A percentile compares a stretch with the other conserved stretches of the same genome.
Evolutionary conservation across 2,888 invertebrate genomes (phyloP).

Genomic region (Sialis fuliginosa): DNA sequence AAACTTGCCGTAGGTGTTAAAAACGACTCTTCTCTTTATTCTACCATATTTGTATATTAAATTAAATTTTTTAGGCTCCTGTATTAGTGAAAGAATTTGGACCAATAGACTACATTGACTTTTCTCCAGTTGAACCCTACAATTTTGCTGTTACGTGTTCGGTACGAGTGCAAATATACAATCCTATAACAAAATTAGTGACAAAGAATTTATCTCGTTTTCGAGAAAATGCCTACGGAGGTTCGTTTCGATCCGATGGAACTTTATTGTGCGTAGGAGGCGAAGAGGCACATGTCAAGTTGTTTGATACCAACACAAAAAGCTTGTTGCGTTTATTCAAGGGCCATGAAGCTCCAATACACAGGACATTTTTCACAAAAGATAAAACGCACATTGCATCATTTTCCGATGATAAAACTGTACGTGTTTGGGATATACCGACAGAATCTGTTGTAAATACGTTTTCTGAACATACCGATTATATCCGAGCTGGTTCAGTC

Average conservation of each 20-base stretch:
- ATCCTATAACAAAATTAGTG: conserved; percentile 68
- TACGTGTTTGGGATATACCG: conserved; percentile 81
- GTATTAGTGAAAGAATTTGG: conserved; percentile 85
- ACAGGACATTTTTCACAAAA: conserved; percentile 64
- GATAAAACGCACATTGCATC: conserved; percentile 65
- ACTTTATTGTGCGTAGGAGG: conserved; percentile 74
- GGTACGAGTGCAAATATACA: conserved; percentile 71
- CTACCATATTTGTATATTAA: background rate
- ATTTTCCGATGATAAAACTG: conserved; percentile 81
- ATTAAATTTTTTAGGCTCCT: conserved; percentile 41
- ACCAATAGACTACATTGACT: conserved; percentile 78
- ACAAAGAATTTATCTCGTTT: conserved; percentile 69
- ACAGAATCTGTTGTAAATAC: conserved; percentile 53
- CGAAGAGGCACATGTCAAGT: conserved; percentile 68
- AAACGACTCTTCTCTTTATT: conserved; percentile 1
- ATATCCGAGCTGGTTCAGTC: conserved; percentile 67
- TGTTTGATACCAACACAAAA: conserved; percentile 77
- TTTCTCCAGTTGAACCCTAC: conserved; percentile 75
- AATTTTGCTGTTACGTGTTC: conserved; percentile 89
- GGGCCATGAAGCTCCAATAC: conserved; percentile 65
- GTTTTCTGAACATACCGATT: conserved; percentile 57
- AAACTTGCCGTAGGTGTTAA: conserved; percentile 52
- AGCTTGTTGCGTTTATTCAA: conserved; percentile 69
- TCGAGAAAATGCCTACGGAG: conserved; percentile 72
- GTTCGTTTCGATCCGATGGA: conserved; percentile 64